Base-by-base conservation (phyloP, 1,140 invertebrate species). In the Macrostomum lignano region DNA sequence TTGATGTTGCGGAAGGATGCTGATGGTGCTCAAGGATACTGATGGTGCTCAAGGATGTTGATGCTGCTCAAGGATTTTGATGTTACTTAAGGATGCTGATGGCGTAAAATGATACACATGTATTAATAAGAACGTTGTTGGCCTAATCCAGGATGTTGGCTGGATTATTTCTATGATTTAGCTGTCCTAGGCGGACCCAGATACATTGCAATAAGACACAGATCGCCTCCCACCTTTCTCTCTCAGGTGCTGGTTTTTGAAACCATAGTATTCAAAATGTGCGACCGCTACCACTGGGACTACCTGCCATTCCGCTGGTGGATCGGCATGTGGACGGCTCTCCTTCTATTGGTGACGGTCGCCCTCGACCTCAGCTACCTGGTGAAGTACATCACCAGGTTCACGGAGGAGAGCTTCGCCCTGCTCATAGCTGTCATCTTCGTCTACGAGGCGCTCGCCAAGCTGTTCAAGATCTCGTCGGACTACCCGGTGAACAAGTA, bases 381-480 rank as follows among this genome's bases (percentile, higher is more conserved):
- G 33, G 86, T 96, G n/a, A 91, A 82, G 39, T 67, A 75, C 29
- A 76, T 94, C 40, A 84, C 81, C 1, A 65, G n/a, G 11, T 96
- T 96, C 52, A 96, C 88, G 0, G 88, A 96, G 61, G 88, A 98
- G 61, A 91, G 86, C 52, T 98, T 98, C 58, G 88, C 88, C 13
- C 82, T 79, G 1, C 62, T 98, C 5, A 96, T 98, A 46, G 86
- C 86, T 2, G 73, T 96, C 41, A 96, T 98, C 47, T 98, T 96
- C 58, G 88, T 96, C 49, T 82, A 79, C 51, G 91, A 96, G 67
- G 79, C 84, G 51, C 43, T 67, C 34, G 52, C 54, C 36, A 69
- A 67, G 40, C 42, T 65, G 21, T 39, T 32, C 15, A 7, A 17
- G 7, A 32, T 32, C 11, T 11, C 6, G 4, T 10, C 20, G 9